Evolutionary conservation across 2,888 invertebrate species (phyloP).

Genomic region (Andricus quercusramuli): DNA sequence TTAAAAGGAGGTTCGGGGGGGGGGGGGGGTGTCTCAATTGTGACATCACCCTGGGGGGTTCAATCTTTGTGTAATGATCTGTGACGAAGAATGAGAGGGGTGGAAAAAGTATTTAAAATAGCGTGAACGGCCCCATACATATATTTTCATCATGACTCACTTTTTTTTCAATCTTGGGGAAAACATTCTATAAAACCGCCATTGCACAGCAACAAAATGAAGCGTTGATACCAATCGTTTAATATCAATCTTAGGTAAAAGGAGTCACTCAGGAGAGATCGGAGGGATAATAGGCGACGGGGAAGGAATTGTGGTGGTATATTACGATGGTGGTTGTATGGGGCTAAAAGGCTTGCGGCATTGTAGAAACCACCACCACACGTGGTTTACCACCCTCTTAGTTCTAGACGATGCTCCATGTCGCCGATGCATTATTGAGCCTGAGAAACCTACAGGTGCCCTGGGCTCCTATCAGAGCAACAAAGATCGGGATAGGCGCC

Average conservation of each 20-base stretch:
- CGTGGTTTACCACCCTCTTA: slow-evolving; percentile 62
- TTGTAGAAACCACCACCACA: slow-evolving; percentile 44
- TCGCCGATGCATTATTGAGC: slow-evolving; percentile 75
- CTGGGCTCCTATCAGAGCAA: slow-evolving; percentile 66
- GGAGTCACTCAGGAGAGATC: not conserved
- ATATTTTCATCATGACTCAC: not conserved
- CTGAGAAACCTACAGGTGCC: slow-evolving; percentile 76
- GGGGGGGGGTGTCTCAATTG: too few relatives aligned
- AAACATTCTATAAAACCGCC: not conserved
- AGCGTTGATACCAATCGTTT: not conserved
- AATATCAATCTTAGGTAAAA: not conserved
- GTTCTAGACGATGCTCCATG: slow-evolving; percentile 64
- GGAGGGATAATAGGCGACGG: slow-evolving; percentile 8
- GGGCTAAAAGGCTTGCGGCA: slow-evolving; percentile 56
- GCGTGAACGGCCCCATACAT: too few relatives aligned
- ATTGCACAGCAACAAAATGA: not conserved
- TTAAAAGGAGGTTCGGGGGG: too few relatives aligned
- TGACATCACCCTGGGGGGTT: too few relatives aligned
- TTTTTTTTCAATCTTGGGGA: too few relatives aligned
- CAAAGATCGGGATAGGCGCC: slow-evolving; percentile 57
- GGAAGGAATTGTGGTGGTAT: slow-evolving; percentile 40
- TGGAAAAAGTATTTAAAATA: too few relatives aligned
- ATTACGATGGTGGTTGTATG: slow-evolving; percentile 49
- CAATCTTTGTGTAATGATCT: too few relatives aligned
- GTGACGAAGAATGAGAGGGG: too few relatives aligned